Percentiles rank a stretch among this genome's conserved stretches.
Conservation (phyloP, 2,797 vertebrate species). For the Eospalax fontanierii region DNA sequence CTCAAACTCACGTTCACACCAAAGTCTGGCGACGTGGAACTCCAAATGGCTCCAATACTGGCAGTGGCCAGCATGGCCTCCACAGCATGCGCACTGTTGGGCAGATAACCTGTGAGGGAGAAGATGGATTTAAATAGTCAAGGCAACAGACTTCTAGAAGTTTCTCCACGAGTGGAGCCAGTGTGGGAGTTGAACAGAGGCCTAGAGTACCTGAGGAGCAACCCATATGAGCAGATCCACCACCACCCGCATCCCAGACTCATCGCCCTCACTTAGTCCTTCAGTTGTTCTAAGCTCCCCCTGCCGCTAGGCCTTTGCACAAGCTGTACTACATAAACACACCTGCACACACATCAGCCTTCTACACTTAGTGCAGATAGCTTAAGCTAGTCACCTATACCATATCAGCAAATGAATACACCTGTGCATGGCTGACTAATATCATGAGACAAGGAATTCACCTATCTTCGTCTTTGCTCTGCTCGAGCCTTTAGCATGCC, state of each 20-base stretch:
- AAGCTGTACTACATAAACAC: neutral
- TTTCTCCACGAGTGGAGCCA: neutral
- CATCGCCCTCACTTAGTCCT: neutral
- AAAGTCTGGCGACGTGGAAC: slow-evolving; percentile 97
- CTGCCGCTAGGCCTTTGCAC: neutral
- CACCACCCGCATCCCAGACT: accelerated
- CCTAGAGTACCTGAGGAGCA: neutral
- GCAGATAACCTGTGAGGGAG: slow-evolving; percentile 93
- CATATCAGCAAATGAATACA: too few relatives aligned
- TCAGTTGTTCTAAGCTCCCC: neutral
- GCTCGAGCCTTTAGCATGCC: too few relatives aligned
- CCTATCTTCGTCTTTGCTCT: neutral
- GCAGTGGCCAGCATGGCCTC: slow-evolving; percentile 97
- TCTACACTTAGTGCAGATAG: too few relatives aligned
- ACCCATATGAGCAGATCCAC: too few relatives aligned
- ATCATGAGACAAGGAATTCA: neutral
- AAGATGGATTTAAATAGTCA: neutral
- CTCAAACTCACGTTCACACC: slow-evolving; percentile 95
- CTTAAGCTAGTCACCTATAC: neutral
- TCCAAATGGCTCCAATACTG: slow-evolving; percentile 98
- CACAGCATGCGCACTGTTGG: slow-evolving; percentile 94
- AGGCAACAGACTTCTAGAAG: neutral
- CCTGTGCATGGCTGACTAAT: too few relatives aligned
- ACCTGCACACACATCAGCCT: neutral
- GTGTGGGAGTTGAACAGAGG: neutral